phyloP scores from a whole-genome alignment of 64 coral and sea anemone species.

The Pocillopora verrucosa region DNA sequence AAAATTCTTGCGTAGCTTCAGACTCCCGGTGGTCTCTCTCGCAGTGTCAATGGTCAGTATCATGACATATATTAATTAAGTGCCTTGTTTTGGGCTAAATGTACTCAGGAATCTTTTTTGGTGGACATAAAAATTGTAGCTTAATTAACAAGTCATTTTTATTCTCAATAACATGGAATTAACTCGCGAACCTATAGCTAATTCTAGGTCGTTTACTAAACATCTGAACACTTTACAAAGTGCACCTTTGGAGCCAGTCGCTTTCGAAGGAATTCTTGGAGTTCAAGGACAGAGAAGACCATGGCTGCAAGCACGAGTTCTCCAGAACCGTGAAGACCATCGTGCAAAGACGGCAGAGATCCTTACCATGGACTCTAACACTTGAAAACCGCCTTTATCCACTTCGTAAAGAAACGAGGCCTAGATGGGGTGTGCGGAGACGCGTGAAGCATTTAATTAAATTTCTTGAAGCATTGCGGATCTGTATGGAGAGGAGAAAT shows the following conservation, averaged over 20 bases:
- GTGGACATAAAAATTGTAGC: no score
- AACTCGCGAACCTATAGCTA: no score
- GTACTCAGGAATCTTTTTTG: no score
- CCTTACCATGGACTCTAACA: conserved; percentile 69
- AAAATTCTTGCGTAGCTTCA: not conserved
- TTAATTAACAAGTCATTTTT: no score
- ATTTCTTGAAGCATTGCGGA: not conserved
- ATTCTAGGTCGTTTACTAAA: no score
- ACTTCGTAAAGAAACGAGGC: not conserved
- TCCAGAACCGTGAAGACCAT: conserved; percentile 75
- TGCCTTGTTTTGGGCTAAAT: no score
- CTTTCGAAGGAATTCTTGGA: conserved; percentile 65
- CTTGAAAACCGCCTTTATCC: conserved; percentile 79
- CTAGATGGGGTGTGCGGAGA: not conserved
- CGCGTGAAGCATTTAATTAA: conserved; percentile 27
- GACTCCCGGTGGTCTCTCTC: no score
- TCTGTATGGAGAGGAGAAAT: not conserved
- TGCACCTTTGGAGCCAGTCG: conserved; percentile 52
- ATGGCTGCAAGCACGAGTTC: conserved; percentile 72
- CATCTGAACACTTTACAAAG: no score
- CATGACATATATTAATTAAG: no score
- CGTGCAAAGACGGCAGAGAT: conserved; percentile 35
- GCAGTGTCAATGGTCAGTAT: no score
- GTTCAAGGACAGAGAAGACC: conserved; percentile 74
- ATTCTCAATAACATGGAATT: no score